Base-by-base conservation (phyloP, 2,113 vertebrate genomes). In the Ascaphus truei region DNA sequence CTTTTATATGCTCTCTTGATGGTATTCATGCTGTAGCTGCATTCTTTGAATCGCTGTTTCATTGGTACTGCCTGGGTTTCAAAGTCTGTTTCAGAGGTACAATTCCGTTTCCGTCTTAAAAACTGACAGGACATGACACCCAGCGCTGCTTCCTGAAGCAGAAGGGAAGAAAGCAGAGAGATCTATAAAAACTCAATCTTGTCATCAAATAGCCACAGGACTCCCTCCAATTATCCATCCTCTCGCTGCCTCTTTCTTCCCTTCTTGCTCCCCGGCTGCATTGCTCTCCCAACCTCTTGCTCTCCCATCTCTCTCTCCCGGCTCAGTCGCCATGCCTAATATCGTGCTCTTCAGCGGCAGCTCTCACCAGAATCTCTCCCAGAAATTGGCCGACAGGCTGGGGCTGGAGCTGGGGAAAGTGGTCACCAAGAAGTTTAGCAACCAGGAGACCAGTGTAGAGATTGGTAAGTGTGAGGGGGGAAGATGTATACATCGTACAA, bases 341-440 rank as follows among this genome's bases (percentile, higher is more conserved):
- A 90, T 91, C 72, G 85, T 89, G 76, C 82, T 93, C 0, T 94
- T 94, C 79, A 93, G 91, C 75, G 92, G 93, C 60, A 93, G 89
- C 63, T 93, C 93, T 1, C 92, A 93, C 79, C 90, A 86, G 27
- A 92, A 93, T 64, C 81, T 93, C 71, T 92, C 92, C 52, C 91
- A 91, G 81, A 85, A 88, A 60, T 89, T 94, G 53, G 92, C 90
- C 0, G 91, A 93, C 33, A 87, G 91, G 3, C 80, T 93, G 64
- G 91, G 91, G 43, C 85, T 92, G 77, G 91, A 93, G 61, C 86
- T 94, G 71, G 93, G 92, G 59, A 93, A 93, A 78, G 93, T 93
- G 77, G 87, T 94, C 73, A 93, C 92, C 30, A 93, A 93, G 85
- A 94, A 93, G 74, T 94, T 94, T 83, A 93, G 91, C 81, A 94